These are phyloP conservation scores for Oreochromis tanganicae DNA, from an alignment of 2,113 vertebrate species.

Conservation along the genomic window DNA sequence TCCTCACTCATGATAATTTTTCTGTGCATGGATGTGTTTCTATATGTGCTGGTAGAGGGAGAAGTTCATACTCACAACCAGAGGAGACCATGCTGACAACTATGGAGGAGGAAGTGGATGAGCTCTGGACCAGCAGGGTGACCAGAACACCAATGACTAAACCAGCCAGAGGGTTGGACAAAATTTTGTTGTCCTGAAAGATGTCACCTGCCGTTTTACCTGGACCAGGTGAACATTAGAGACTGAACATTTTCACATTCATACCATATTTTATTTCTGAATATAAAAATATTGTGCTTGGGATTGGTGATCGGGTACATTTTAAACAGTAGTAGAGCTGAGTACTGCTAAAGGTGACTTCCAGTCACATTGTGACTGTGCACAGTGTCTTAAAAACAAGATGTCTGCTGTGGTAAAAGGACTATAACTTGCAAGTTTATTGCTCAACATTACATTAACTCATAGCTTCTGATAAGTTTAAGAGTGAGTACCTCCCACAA, in stretches of 20 bases:
- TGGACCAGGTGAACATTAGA: constrained; percentile 22
- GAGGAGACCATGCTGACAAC: constrained; percentile 98
- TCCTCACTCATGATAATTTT: not conserved
- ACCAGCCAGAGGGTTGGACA: constrained; percentile 89
- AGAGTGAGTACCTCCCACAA: constrained; percentile 83
- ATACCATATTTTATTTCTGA: not conserved
- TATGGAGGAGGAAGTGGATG: constrained; percentile 93
- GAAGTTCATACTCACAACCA: constrained; percentile 76
- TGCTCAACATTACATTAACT: not conserved
- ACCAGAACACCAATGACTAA: constrained; percentile 92
- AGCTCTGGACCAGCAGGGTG: constrained; percentile 93
- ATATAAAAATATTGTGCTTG: not conserved
- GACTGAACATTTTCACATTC: not conserved
- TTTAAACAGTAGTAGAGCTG: not conserved
- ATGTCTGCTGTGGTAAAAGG: not conserved
- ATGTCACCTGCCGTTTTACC: constrained; percentile 92
- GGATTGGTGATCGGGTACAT: not conserved
- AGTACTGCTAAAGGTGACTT: not conserved
- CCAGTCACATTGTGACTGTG: not conserved
- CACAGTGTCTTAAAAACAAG: not conserved
- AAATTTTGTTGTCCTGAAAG: constrained; percentile 82
- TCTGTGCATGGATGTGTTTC: not conserved
- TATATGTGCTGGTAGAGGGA: not conserved
- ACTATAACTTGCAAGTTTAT: not conserved
- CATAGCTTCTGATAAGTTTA: not conserved